These are phyloP conservation scores for Papilio glaucus DNA, from an alignment of 1,140 invertebrate species.

Conservation along the genomic window DNA sequence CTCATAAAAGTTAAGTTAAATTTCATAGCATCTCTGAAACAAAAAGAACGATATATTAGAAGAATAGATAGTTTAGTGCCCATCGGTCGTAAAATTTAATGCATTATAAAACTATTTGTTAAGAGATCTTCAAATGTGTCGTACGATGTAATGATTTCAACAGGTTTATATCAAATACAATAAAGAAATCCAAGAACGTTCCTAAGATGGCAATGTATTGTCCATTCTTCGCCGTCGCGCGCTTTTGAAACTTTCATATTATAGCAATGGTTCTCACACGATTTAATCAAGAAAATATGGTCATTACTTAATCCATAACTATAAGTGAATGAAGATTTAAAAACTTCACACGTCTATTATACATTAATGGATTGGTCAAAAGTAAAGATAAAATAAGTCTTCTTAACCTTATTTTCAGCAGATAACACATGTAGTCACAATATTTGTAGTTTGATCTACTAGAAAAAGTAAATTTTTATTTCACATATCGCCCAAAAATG, in stretches of 20 bases:
- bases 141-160: conserved; percentile 2
- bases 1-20: neutral
- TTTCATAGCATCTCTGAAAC: neutral
- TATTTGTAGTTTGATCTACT: no score
- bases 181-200: conserved; percentile 14
- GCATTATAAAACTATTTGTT: neutral
- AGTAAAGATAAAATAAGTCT: neutral
- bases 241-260: conserved; percentile 14
- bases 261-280: conserved; percentile 5
- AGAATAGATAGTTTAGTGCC: neutral
- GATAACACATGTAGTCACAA: no score
- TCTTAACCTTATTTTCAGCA: neutral
- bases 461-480: no score
- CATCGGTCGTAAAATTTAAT: conserved; percentile 1
- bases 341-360: neutral
- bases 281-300: neutral
- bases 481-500: no score
- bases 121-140: conserved; percentile 1
- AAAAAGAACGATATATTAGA: neutral
- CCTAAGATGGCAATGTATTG: conserved; percentile 21
- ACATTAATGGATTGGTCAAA: neutral
- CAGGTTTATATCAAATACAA: conserved; percentile 15
- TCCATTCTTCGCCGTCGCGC: conserved; percentile 1
- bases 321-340: neutral
- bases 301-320: conserved; percentile 1